phyloP scores from a whole-genome alignment of 1,140 invertebrate genomes.

The Drosophila asahinai region DNA sequence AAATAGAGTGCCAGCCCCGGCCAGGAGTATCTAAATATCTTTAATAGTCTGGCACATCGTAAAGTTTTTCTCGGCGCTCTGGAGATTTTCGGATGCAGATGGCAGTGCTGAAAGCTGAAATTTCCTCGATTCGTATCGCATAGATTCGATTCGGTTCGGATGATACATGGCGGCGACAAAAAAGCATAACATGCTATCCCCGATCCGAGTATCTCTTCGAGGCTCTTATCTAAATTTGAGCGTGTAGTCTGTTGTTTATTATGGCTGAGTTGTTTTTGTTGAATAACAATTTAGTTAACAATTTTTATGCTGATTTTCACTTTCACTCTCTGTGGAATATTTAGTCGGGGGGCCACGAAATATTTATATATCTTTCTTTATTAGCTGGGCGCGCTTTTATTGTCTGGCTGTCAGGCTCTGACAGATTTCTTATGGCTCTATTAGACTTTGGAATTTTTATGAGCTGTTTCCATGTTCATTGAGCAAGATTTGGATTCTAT shows the following conservation, averaged over 20 bases:
- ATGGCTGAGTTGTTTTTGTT: conserved; percentile 47
- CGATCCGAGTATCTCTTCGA: conserved; percentile 16
- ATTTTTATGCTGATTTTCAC: conserved; percentile 67
- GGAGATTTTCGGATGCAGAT: conserved; percentile 51
- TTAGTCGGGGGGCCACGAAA: conserved; percentile 1
- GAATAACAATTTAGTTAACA: conserved; percentile 63
- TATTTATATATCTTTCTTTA: conserved; percentile 54
- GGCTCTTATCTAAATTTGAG: conserved; percentile 44
- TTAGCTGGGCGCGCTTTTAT: conserved; percentile 44
- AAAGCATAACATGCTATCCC: conserved; percentile 58
- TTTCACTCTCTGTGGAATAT: conserved; percentile 57
- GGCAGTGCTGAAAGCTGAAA: conserved; percentile 70
- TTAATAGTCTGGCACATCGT: conserved; percentile 76
- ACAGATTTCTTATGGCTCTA: conserved; percentile 65
- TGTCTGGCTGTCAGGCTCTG: conserved; percentile 38
- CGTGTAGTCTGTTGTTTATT: conserved; percentile 51
- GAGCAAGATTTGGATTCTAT: conserved; percentile 29
- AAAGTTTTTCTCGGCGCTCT: conserved; percentile 66
- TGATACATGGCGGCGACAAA: conserved; percentile 74
- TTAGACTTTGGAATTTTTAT: conserved; percentile 52
- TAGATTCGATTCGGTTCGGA: conserved; percentile 38
- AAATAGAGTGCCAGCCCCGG: conserved; percentile 38
- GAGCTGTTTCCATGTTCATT: conserved; percentile 20
- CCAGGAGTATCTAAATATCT: conserved; percentile 50
- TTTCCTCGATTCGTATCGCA: conserved; percentile 32